A percentile compares a stretch with the other conserved stretches of the same genome.
These are phyloP conservation scores for Apamea crenata DNA, from an alignment of 2,888 invertebrate genomes.

Conservation along the genomic window DNA sequence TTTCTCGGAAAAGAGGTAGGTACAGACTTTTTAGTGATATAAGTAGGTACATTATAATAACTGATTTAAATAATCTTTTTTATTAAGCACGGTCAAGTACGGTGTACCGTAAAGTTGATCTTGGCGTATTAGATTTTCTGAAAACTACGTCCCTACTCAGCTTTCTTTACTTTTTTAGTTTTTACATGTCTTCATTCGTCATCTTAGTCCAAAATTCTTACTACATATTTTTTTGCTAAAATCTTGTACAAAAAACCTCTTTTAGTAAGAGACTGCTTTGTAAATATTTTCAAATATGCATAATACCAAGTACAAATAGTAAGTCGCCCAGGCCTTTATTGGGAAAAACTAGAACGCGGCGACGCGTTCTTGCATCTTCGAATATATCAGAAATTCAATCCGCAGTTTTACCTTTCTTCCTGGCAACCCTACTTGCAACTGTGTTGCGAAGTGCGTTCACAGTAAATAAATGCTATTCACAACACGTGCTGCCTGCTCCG, in stretches of 20 bases:
- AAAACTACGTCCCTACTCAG: too few species aligned
- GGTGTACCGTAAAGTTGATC: not conserved
- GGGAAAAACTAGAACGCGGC: not conserved
- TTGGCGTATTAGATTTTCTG: too few species aligned
- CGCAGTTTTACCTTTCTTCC: not conserved
- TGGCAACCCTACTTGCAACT: conserved; percentile 58
- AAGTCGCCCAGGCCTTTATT: not conserved
- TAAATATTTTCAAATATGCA: not conserved
- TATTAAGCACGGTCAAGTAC: too few species aligned
- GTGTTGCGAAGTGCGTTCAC: conserved; percentile 55
- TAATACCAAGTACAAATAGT: not conserved
- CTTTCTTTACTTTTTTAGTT: not conserved
- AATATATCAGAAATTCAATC: not conserved
- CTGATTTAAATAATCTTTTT: too few species aligned
- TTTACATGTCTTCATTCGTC: not conserved
- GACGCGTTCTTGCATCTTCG: not conserved
- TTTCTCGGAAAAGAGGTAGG: not conserved
- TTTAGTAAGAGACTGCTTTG: not conserved
- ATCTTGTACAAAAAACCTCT: not conserved
- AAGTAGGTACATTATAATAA: not conserved
- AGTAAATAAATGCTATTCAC: conserved; percentile 51
- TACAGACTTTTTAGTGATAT: not conserved
- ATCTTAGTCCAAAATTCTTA: too few species aligned
- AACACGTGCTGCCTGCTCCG: conserved; percentile 47
- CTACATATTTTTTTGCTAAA: not conserved